A percentile compares a stretch with the other conserved stretches of the same genome.
These are phyloP conservation scores for Macrobrachium nipponense DNA, from an alignment of 1,140 invertebrate species.

Conservation along the genomic window DNA sequence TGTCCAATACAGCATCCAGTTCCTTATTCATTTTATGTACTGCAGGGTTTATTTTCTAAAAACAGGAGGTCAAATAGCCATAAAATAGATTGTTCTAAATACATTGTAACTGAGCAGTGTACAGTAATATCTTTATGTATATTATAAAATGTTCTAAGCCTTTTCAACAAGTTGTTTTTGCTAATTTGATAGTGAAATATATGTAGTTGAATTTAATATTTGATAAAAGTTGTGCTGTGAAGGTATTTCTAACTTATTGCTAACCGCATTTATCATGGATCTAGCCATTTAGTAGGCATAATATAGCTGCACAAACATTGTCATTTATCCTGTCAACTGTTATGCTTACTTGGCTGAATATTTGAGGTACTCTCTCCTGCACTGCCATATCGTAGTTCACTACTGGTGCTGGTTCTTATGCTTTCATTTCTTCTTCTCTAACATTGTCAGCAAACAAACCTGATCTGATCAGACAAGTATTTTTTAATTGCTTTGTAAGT, in stretches of 20 bases:
- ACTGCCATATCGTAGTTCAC: constrained; percentile 46
- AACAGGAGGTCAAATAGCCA: too few relatives aligned
- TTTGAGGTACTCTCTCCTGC: constrained; percentile 1
- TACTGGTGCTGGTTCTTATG: constrained; percentile 34
- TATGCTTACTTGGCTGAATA: constrained; percentile 43
- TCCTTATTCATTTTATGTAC: too few relatives aligned
- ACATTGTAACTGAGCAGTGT: constrained; percentile 2
- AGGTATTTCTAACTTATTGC: too few relatives aligned
- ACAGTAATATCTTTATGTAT: neutral
- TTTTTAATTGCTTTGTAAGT: neutral
- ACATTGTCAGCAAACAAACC: constrained; percentile 38
- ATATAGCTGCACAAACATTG: neutral
- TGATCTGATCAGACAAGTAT: neutral
- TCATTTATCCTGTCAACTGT: constrained; percentile 42
- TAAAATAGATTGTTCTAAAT: too few relatives aligned
- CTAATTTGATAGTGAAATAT: neutral
- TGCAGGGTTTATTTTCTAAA: too few relatives aligned
- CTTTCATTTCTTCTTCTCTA: constrained; percentile 36
- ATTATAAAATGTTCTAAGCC: neutral
- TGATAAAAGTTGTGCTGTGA: neutral
- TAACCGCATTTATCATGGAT: too few relatives aligned
- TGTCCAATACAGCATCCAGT: too few relatives aligned
- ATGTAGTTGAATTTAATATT: neutral
- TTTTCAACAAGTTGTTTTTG: neutral
- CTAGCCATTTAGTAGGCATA: too few relatives aligned